These are phyloP conservation scores for Malthinus flaveolus DNA, from an alignment of 2,888 invertebrate species.

Conservation along the genomic window DNA sequence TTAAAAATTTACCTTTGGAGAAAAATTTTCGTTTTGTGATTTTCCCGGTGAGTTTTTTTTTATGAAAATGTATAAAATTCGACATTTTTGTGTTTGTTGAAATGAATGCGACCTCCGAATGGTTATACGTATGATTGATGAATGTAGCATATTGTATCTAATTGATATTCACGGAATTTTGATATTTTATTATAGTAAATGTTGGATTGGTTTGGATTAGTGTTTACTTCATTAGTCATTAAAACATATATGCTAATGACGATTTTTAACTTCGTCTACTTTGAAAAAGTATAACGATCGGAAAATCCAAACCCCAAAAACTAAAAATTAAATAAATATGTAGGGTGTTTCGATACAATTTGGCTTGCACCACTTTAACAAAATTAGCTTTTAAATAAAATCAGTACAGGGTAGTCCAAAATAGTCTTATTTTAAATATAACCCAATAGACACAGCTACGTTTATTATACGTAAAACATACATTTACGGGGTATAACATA, in stretches of 20 bases:
- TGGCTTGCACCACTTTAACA: too few relatives aligned
- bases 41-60: not conserved
- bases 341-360: too few relatives aligned
- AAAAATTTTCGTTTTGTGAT: not conserved
- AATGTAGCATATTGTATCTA: constrained; percentile 19
- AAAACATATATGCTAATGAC: constrained; percentile 1
- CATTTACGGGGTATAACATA: too few relatives aligned
- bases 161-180: constrained; percentile 8
- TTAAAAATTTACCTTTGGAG: too few relatives aligned
- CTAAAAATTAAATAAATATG: too few relatives aligned
- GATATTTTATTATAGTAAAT: constrained; percentile 13
- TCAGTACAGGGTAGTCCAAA: too few relatives aligned
- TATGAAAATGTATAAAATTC: not conserved
- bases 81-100: not conserved
- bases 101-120: not conserved
- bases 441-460: too few relatives aligned
- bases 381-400: too few relatives aligned
- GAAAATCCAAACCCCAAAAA: too few relatives aligned
- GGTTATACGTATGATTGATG: constrained; percentile 16
- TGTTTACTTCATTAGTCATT: constrained; percentile 12
- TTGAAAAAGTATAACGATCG: too few relatives aligned
- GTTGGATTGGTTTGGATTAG: constrained; percentile 3
- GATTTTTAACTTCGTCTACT: not conserved
- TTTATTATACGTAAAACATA: too few relatives aligned
- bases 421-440: too few relatives aligned